Evolutionary conservation across 2,888 invertebrate species (phyloP), one percentile per base, ranked within the genome.

Genomic region (Chouioia cunea): DNA sequence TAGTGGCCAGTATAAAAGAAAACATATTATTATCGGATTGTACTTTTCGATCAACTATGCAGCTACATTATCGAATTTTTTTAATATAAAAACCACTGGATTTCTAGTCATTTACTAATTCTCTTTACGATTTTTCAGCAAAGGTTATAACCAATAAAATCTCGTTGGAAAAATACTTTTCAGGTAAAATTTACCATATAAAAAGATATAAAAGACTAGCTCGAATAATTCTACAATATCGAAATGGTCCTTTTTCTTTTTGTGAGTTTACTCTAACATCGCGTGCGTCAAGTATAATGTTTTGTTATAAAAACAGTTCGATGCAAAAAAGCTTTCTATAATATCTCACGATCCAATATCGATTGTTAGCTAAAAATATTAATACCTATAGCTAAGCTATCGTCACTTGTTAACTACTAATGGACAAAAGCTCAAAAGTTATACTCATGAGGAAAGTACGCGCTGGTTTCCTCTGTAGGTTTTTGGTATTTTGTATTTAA

Each of bases 1-100:
- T 36, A 65, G 77, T 77, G 75, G 68, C 77, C 76, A 70, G 60
- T 59, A n/a, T n/a, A 54, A 48, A 53, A 57, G 36, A 68, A 27
- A 58, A 65, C 36, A 36, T 36, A 52, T 68, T 50, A 68, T 64
- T 65, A 62, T 72, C 65, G 4, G 16, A 43, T 65, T 44, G 54
- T 64, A 65, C 22, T 57, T 52, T 50, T 15, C 3, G 47, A 48
- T 50, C 14, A 47, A 52, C 12, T n/a, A 43, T 16, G 12, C 15
- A n/a, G 20, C 54, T 67, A 67, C 43, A 52, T 15, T 20, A 63
- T 44, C 23, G 12, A 18, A 15, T 64, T 56, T 62, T 58, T 23
- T 44, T 22, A 36, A n/a, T 52, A 43, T 20, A 53, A 22, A 4
- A 60, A 60, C n/a, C n/a, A 1, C 57, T 16, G 54, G 23, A 70